A percentile compares a stretch with the other conserved stretches of the same genome.
phyloP scores from a whole-genome alignment of 2,888 invertebrate genomes.

The Oxyteleia sp. region DNA sequence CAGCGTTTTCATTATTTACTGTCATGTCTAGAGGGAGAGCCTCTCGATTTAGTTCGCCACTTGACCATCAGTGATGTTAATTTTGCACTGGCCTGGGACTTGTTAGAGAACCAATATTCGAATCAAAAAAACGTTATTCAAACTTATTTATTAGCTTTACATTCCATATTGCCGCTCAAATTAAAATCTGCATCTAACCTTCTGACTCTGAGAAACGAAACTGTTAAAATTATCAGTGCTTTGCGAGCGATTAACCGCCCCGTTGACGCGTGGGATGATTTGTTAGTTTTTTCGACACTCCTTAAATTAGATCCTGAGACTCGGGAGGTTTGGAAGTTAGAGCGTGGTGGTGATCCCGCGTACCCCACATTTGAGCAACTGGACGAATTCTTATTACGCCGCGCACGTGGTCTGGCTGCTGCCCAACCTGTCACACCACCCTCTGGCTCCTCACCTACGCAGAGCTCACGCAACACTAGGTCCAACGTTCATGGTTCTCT shows the following conservation, averaged over 20 bases:
- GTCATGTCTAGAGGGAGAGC: constrained; percentile 4
- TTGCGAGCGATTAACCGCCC: neutral
- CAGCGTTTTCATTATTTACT: constrained; percentile 26
- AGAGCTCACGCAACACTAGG: no score
- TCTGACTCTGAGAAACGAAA: neutral
- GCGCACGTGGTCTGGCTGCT: neutral
- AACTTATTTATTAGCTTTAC: neutral
- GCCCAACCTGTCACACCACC: neutral
- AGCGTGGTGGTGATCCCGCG: neutral
- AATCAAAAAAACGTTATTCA: neutral
- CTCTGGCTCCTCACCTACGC: no score
- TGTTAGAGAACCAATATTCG: neutral
- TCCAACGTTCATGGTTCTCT: no score
- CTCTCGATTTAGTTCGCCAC: constrained; percentile 5
- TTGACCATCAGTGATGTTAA: neutral
- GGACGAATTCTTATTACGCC: neutral
- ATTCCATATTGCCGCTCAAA: neutral
- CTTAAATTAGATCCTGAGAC: neutral
- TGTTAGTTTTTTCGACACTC: neutral
- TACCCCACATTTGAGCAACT: neutral
- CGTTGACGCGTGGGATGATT: neutral
- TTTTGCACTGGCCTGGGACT: constrained; percentile 19
- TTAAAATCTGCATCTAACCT: neutral
- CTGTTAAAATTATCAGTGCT: neutral
- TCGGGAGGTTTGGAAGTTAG: neutral